Base-by-base conservation (phyloP, 1,140 invertebrate species). In the Condylostylus longicornis region DNA sequence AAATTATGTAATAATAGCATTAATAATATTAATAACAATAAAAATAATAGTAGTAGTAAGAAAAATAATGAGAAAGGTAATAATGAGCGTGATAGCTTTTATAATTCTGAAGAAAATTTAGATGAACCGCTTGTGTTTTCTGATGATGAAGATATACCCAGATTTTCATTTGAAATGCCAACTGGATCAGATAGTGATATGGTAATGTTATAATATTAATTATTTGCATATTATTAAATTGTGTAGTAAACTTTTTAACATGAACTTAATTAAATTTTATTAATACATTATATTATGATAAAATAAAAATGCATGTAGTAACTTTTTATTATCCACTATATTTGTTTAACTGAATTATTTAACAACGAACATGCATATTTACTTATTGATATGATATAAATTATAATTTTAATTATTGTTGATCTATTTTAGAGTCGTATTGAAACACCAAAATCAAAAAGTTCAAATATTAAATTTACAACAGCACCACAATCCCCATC, bases 41-140 rank as follows among this genome's bases (percentile, higher is more conserved):
- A n/a, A n/a, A n/a, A n/a, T n/a, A n/a, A n/a, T n/a, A n/a, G n/a
- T n/a, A n/a, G n/a, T n/a, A 32, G 15, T 32, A 10, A 10, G n/a
- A 15, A 32, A 21, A 21, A 6, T 14, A 35, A 12, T 7, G 18
- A 10, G 18, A 35, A 10, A 35, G 18, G 27, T 31, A 14, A 12
- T 7, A 23, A 5, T 18, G 41, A 42, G n/a, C 51, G 57, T 43
- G 68, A 72, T 49, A 76, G 69, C 57, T 75, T 72, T 61, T 74
- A 71, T 54, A 71, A 68, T 23, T 69, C 68, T 45, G 72, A 77
- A 38, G 76, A 74, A 53, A 74, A 75, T 43, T 40, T 52, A 17
- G 68, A 67, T 21, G 75, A 79, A 41, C 65, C 70, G 34, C 60
- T 77, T 28, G 74, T 77, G 33, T 82, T 82, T 60, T 79, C 77